A percentile compares a stretch with the other conserved stretches of the same genome.
phyloP scores from a whole-genome alignment of 2,888 invertebrate species.

The Leptopilina myrica region DNA sequence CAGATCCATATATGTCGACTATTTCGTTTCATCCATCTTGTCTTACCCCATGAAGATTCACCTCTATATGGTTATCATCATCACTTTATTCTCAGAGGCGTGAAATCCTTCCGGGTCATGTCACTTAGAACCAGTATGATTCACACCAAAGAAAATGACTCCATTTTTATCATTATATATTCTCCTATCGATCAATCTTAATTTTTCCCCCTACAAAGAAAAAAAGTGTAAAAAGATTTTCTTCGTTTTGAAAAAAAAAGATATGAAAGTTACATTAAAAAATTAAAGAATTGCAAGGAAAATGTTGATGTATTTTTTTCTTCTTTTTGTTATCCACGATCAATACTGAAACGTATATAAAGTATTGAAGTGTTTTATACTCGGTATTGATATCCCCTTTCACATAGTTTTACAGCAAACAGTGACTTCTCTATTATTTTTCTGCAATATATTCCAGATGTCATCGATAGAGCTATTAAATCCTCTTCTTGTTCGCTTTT shows the following conservation, averaged over 20 bases:
- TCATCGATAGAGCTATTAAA: no score
- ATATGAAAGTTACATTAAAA: no score
- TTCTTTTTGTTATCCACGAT: no score
- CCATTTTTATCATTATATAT: background rate
- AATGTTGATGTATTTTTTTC: no score
- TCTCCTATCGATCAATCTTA: background rate
- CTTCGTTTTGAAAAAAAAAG: no score
- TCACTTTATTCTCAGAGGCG: constrained; percentile 52
- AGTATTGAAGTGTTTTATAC: no score
- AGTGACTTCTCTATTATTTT: background rate
- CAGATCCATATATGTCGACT: constrained; percentile 48
- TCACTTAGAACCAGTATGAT: background rate
- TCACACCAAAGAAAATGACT: background rate
- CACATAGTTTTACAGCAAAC: no score
- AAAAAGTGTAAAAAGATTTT: no score
- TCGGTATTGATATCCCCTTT: no score
- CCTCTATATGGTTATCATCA: constrained; percentile 46
- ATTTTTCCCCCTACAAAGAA: background rate
- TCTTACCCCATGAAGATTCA: constrained; percentile 4
- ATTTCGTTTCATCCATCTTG: constrained; percentile 59
- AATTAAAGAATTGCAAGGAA: no score
- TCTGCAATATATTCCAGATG: background rate
- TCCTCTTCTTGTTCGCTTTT: no score
- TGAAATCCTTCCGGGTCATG: constrained; percentile 45
- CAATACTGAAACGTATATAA: no score